phyloP scores from a whole-genome alignment of 2,888 invertebrate species.

The Zhengitettix transpicula region DNA sequence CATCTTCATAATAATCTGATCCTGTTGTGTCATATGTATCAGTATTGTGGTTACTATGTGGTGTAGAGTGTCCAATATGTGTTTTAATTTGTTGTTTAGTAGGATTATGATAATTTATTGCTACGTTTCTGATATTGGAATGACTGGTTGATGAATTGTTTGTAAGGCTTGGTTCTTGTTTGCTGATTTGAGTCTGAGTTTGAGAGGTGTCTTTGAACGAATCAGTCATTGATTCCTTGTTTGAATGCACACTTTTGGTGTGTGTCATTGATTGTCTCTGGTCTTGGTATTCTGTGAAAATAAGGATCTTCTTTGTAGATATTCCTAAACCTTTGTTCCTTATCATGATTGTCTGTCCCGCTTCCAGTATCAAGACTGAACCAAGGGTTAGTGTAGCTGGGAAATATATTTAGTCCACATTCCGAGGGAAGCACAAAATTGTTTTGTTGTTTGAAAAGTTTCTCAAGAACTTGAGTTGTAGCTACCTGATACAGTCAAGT shows the following conservation, averaged over 20 bases:
- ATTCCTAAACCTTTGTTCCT: background rate
- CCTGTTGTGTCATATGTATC: constrained; percentile 6
- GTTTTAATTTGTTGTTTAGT: background rate
- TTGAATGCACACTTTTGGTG: background rate
- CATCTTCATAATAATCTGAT: constrained; percentile 21
- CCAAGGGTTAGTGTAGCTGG: background rate
- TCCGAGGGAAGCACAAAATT: no score
- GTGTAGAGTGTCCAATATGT: background rate
- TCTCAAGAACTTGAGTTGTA: background rate
- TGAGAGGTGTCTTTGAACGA: background rate
- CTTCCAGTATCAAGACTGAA: background rate
- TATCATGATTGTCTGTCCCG: background rate
- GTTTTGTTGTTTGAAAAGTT: no score
- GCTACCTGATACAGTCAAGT: background rate
- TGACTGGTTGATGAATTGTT: background rate
- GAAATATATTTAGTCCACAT: no score
- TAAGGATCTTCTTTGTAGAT: background rate
- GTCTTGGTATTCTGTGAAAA: background rate
- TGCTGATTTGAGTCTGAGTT: background rate
- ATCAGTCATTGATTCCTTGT: background rate
- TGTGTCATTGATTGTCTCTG: background rate
- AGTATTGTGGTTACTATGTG: background rate
- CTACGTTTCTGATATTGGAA: background rate
- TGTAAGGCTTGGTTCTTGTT: background rate
- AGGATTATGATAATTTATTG: background rate